A percentile compares a stretch with the other conserved stretches of the same genome.
phyloP scores from a whole-genome alignment of 2,113 vertebrate genomes.

The Montifringilla adamsi region DNA sequence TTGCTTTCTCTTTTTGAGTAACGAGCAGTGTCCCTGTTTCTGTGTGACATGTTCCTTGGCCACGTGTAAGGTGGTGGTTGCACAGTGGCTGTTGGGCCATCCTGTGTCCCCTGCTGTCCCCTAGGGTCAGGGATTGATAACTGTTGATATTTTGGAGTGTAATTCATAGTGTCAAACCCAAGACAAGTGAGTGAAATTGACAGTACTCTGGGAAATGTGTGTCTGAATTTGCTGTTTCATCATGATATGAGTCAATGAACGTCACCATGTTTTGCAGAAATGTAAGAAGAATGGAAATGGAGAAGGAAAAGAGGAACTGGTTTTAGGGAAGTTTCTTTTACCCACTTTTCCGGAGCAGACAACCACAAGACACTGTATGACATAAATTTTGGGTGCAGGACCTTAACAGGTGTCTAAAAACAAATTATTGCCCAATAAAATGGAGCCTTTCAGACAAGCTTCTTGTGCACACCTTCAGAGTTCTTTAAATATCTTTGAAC shows the following conservation, averaged over 20 bases:
- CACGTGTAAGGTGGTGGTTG: background rate
- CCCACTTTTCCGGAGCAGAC: slow-evolving; percentile 31
- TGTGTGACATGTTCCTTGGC: background rate
- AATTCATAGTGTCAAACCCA: background rate
- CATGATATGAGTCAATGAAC: background rate
- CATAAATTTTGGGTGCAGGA: background rate
- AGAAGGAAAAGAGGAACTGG: slow-evolving; percentile 46
- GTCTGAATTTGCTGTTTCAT: background rate
- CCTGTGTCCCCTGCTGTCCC: background rate
- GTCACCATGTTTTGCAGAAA: background rate
- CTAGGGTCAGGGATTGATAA: background rate
- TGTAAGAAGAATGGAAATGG: slow-evolving; percentile 1
- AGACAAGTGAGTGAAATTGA: background rate
- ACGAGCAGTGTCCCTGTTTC: background rate
- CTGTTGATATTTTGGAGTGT: background rate
- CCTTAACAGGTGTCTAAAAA: slow-evolving; percentile 7
- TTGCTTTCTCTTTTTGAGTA: background rate
- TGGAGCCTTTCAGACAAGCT: background rate
- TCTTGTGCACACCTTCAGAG: background rate
- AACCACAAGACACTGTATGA: slow-evolving; percentile 30
- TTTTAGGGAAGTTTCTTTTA: slow-evolving; percentile 30
- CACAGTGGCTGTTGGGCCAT: background rate
- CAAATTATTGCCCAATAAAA: background rate
- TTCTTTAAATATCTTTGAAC: background rate
- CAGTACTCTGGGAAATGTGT: background rate